Conservation (phyloP, 1,140 invertebrate species). For the Cheumatopsyche charites region DNA sequence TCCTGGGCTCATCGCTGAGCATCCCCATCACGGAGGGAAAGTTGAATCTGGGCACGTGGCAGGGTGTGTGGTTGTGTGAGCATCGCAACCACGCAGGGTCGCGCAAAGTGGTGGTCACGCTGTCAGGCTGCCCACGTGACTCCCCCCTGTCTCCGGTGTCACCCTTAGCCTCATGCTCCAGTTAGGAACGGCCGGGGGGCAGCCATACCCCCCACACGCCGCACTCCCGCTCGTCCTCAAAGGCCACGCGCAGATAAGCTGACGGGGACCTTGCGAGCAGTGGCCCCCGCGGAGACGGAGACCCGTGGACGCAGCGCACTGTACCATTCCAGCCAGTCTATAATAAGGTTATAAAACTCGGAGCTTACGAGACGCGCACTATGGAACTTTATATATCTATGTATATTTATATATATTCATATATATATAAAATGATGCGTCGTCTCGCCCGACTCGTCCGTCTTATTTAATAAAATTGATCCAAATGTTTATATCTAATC, state of each 20-base stretch:
- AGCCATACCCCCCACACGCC: conserved; percentile 60
- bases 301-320: conserved; percentile 17
- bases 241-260: conserved; percentile 60
- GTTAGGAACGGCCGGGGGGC: conserved; percentile 71
- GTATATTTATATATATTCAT: too few relatives aligned
- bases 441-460: conserved; percentile 39
- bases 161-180: conserved; percentile 86
- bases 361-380: conserved; percentile 32
- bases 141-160: conserved; percentile 82
- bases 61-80: conserved; percentile 97
- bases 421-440: too few relatives aligned
- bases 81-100: conserved; percentile 94
- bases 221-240: conserved; percentile 61
- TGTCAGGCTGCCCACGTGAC: conserved; percentile 87
- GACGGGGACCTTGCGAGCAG: conserved; percentile 50
- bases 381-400: conserved; percentile 25
- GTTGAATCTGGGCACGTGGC: conserved; percentile 94
- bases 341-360: conserved; percentile 27
- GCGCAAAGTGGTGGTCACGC: conserved; percentile 87
- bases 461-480: conserved; percentile 33
- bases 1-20: conserved; percentile 92
- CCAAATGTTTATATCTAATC: conserved; percentile 33
- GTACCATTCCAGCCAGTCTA: conserved; percentile 36
- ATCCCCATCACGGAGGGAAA: conserved; percentile 96
- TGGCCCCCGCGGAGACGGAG: conserved; percentile 29